Percentiles rank a stretch among this genome's conserved stretches.
Conservation (phyloP, 1,140 invertebrate genomes). For the Bombus affinis region DNA sequence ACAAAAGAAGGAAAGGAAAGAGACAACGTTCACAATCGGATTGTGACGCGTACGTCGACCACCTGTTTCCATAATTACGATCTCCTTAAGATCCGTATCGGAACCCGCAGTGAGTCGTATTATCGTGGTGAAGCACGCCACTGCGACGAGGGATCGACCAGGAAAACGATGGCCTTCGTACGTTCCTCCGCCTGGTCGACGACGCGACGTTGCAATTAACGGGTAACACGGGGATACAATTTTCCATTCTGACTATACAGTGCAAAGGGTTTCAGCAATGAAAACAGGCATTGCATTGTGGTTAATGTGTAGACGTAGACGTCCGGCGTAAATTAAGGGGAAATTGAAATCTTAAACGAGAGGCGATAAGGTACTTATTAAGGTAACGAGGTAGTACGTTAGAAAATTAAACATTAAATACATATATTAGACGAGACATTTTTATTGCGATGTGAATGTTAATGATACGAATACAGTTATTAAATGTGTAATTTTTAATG, state of each 20-base stretch:
- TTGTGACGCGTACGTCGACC: constrained; percentile 68
- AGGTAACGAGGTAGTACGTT: too few relatives aligned
- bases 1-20: constrained; percentile 4
- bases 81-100: constrained; percentile 61
- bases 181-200: neutral
- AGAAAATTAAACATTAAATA: too few relatives aligned
- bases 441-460: too few relatives aligned
- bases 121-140: constrained; percentile 39
- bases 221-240: constrained; percentile 57
- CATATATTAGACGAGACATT: too few relatives aligned
- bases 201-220: constrained; percentile 57
- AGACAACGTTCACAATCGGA: constrained; percentile 64
- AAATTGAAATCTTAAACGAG: neutral
- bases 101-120: constrained; percentile 47
- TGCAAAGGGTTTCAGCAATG: neutral
- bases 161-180: constrained; percentile 53
- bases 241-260: constrained; percentile 31
- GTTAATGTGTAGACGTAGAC: neutral
- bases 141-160: constrained; percentile 38
- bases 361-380: neutral
- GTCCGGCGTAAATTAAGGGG: neutral
- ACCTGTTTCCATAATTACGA: constrained; percentile 76
- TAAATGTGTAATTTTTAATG: too few relatives aligned
- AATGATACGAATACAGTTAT: too few relatives aligned
- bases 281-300: neutral